Evolutionary conservation across 2,888 invertebrate species (phyloP).

Genomic region (Andrena flavipes): DNA sequence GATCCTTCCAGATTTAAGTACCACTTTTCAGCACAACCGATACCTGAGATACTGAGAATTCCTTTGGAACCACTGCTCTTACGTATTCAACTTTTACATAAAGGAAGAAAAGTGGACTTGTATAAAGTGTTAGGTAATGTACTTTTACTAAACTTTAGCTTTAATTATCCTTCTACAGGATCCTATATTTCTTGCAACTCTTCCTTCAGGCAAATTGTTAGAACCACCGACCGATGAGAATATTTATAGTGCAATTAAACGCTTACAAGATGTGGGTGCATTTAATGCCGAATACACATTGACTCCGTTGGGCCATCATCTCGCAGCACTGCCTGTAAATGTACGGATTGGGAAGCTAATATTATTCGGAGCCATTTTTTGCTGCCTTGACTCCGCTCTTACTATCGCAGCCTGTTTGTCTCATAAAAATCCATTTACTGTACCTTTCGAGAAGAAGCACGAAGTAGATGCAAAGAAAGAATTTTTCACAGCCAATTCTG

Average conservation of each 20-base stretch:
- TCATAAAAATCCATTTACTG: constrained; percentile 91
- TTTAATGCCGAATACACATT: constrained; percentile 90
- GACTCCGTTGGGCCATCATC: constrained; percentile 94
- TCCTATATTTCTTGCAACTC: not conserved
- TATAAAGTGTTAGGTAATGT: constrained; percentile 86
- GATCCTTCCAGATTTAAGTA: constrained; percentile 86
- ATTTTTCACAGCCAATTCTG: constrained; percentile 93
- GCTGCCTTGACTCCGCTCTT: constrained; percentile 95
- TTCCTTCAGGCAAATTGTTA: constrained; percentile 87
- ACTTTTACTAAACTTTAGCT: constrained; percentile 33
- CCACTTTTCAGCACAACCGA: constrained; percentile 90
- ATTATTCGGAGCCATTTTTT: constrained; percentile 95
- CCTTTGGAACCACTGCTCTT: constrained; percentile 93
- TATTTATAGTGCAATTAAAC: constrained; percentile 89
- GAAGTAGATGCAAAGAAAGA: constrained; percentile 90
- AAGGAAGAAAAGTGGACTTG: constrained; percentile 82
- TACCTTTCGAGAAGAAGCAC: constrained; percentile 90
- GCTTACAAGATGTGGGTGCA: constrained; percentile 92
- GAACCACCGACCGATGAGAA: constrained; percentile 90
- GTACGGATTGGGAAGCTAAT: constrained; percentile 96
- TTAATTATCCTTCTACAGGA: no score
- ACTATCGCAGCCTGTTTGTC: constrained; percentile 95
- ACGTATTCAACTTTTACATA: constrained; percentile 90
- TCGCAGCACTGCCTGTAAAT: constrained; percentile 95
- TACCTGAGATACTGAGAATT: constrained; percentile 95